A percentile compares a stretch with the other conserved stretches of the same genome.
Evolutionary conservation across 2,888 invertebrate genomes (phyloP).

Genomic region (Masnerella sp.): DNA sequence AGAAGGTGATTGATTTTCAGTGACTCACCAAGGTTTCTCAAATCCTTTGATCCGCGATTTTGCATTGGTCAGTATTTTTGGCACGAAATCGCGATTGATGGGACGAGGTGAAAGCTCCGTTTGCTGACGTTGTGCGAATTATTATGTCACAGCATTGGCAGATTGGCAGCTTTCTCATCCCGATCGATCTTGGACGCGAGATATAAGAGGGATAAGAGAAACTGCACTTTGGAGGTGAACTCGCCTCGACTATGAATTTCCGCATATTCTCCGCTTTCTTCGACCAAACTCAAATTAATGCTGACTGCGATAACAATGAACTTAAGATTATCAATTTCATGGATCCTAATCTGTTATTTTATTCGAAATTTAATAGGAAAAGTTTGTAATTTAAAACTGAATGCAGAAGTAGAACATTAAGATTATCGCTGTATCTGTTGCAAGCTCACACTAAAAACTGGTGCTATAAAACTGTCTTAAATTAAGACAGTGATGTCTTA

Average conservation of each 20-base stretch:
- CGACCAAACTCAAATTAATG: slow-evolving; percentile 31
- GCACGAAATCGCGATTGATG: slow-evolving; percentile 31
- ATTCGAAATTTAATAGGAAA: too few relatives aligned
- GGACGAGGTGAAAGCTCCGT: slow-evolving; percentile 34
- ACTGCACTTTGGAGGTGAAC: slow-evolving; percentile 29
- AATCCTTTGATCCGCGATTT: slow-evolving; percentile 38
- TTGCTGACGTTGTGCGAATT: slow-evolving; percentile 29
- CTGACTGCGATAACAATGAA: slow-evolving; percentile 47
- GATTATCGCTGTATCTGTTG: too few relatives aligned
- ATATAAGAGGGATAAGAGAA: slow-evolving; percentile 48
- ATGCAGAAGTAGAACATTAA: too few relatives aligned
- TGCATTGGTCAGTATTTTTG: slow-evolving; percentile 22
- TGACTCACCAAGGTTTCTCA: slow-evolving; percentile 45
- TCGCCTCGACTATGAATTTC: slow-evolving; percentile 26
- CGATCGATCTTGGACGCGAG: slow-evolving; percentile 14
- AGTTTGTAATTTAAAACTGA: too few relatives aligned
- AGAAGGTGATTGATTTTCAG: slow-evolving; percentile 45
- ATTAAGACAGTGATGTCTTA: too few relatives aligned
- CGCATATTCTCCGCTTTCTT: slow-evolving; percentile 51
- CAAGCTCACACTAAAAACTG: too few relatives aligned
- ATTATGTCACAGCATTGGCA: slow-evolving; percentile 42
- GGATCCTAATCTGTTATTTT: too few relatives aligned
- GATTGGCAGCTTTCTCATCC: slow-evolving; percentile 42
- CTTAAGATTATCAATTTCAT: too few relatives aligned
- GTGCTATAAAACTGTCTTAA: too few relatives aligned